Evolutionary conservation across 2,888 invertebrate species (phyloP).

Genomic region (Drosophila phalerata): DNA sequence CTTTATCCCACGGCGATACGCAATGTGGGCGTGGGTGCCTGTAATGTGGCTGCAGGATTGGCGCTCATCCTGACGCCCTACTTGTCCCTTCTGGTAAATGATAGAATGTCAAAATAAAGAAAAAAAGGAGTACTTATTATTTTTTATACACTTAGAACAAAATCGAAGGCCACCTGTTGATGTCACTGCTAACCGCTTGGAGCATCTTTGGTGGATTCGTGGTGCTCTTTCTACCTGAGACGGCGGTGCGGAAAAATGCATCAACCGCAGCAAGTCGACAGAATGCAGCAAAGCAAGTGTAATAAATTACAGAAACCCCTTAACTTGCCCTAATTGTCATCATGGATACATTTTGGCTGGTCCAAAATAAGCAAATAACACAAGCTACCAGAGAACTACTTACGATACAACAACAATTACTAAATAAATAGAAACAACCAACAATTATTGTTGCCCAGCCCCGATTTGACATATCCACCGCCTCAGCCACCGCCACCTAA

Average conservation of each 20-base stretch:
- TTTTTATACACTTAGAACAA: constrained; percentile 86
- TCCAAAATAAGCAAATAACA: constrained; percentile 79
- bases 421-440: constrained; percentile 8
- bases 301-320: constrained; percentile 41
- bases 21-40: constrained; percentile 90
- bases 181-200: constrained; percentile 89
- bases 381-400: constrained; percentile 45
- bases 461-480: constrained; percentile 70
- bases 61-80: constrained; percentile 92
- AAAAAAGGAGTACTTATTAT: too few species aligned
- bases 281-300: constrained; percentile 71
- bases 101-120: too few species aligned
- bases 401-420: constrained; percentile 4
- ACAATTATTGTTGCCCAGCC: constrained; percentile 48
- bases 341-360: constrained; percentile 81
- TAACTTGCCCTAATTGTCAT: constrained; percentile 22
- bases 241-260: constrained; percentile 80
- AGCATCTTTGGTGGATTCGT: constrained; percentile 90
- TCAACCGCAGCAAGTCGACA: constrained; percentile 33
- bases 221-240: constrained; percentile 92
- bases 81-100: constrained; percentile 90
- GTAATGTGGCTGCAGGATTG: constrained; percentile 91
- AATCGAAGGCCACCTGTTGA: constrained; percentile 89
- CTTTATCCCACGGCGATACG: constrained; percentile 90
- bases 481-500: constrained; percentile 65